Percentiles rank a stretch among this genome's conserved stretches.
Evolutionary conservation across 1,140 invertebrate genomes (phyloP).

Genomic region (Atopsyche davidsoni): DNA sequence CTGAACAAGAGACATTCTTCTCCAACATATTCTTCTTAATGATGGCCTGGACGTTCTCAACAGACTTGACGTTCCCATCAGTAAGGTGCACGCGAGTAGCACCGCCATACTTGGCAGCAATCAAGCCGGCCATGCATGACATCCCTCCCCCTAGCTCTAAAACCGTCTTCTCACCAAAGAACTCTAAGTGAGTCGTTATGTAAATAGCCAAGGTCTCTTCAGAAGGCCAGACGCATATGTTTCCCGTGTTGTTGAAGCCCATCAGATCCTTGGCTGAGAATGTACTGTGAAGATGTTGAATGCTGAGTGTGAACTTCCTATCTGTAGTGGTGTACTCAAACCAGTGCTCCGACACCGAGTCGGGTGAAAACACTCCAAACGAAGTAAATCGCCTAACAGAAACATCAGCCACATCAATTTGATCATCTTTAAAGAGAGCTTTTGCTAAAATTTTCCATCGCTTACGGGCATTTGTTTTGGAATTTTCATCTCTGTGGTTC

Average conservation of each 20-base stretch:
- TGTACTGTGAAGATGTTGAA: constrained; percentile 50
- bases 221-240: constrained; percentile 85
- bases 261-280: constrained; percentile 66
- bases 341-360: constrained; percentile 35
- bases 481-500: constrained; percentile 4
- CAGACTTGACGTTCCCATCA: constrained; percentile 71
- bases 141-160: constrained; percentile 81
- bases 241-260: constrained; percentile 89
- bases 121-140: constrained; percentile 74
- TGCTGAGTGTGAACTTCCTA: constrained; percentile 12
- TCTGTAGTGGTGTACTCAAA: constrained; percentile 33
- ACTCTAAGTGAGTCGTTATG: constrained; percentile 57
- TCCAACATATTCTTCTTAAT: constrained; percentile 56
- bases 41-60: constrained; percentile 66
- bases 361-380: constrained; percentile 48
- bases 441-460: constrained; percentile 65
- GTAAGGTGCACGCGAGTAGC: constrained; percentile 60
- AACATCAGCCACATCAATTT: constrained; percentile 40
- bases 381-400: constrained; percentile 53
- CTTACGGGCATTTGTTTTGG: constrained; percentile 46
- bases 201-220: constrained; percentile 79
- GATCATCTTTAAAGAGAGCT: constrained; percentile 51
- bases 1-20: constrained; percentile 33
- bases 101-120: constrained; percentile 62
- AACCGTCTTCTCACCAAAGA: constrained; percentile 62